phyloP scores from a whole-genome alignment of 2,113 vertebrate genomes.

The Pica pica region DNA sequence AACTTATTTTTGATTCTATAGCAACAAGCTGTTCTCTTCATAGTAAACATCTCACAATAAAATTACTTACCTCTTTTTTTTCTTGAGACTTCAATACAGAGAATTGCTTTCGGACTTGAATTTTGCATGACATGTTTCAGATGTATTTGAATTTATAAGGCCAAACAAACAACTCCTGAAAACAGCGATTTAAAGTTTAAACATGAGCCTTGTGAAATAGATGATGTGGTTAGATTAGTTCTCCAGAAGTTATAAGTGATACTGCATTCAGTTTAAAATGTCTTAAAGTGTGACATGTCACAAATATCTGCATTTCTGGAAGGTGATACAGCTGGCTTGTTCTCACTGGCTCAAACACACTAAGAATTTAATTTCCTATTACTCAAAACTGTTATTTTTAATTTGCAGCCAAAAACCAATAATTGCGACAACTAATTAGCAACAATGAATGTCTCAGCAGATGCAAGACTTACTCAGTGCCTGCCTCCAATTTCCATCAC shows the following conservation, averaged over 20 bases:
- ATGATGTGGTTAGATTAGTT: neutral
- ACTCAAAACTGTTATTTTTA: neutral
- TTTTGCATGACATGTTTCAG: neutral
- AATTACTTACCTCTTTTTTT: neutral
- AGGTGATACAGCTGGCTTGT: neutral
- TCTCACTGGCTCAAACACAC: neutral
- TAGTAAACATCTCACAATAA: neutral
- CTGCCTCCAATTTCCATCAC: neutral
- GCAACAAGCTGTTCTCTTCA: neutral
- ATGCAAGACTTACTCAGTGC: neutral
- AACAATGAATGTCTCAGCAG: neutral
- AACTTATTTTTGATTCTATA: neutral
- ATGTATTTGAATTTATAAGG: neutral
- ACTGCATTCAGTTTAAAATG: neutral
- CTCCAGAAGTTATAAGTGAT: neutral
- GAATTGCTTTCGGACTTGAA: neutral
- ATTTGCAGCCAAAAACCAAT: neutral
- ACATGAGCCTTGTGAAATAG: neutral
- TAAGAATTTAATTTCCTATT: neutral
- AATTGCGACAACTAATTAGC: neutral
- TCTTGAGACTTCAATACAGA: neutral
- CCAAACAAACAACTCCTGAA: slow-evolving; percentile 1
- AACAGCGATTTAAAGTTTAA: neutral
- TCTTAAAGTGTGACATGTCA: neutral
- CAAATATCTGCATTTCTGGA: neutral